Conservation (phyloP, 2,797 vertebrate genomes). For the Carcharodon carcharias region DNA sequence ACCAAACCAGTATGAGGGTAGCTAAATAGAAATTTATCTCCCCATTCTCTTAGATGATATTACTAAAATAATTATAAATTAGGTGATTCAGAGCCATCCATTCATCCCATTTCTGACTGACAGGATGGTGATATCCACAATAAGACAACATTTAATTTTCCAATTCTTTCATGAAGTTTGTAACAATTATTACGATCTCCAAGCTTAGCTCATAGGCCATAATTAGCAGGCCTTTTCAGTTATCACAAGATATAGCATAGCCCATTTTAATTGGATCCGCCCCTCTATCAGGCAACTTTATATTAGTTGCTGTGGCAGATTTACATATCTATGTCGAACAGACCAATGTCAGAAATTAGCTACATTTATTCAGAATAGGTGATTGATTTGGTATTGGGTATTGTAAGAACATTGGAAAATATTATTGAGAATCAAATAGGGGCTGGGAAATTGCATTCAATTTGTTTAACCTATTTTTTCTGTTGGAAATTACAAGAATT, state of each 20-base stretch:
- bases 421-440: background rate
- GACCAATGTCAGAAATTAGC: background rate
- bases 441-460: background rate
- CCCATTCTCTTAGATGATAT: background rate
- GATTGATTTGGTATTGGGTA: background rate
- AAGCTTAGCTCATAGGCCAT: background rate
- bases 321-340: background rate
- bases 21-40: background rate
- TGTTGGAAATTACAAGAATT: background rate
- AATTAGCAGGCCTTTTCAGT: background rate
- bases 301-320: background rate
- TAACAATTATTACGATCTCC: background rate
- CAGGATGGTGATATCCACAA: background rate
- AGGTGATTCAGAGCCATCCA: background rate
- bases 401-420: background rate
- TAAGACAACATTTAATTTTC: background rate
- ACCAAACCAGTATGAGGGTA: background rate
- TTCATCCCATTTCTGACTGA: background rate
- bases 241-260: background rate
- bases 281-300: background rate
- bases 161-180: background rate
- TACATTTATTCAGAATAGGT: background rate
- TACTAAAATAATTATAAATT: background rate
- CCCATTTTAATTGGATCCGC: background rate
- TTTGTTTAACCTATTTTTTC: background rate